Percentiles rank a stretch among this genome's conserved stretches.
phyloP scores from a whole-genome alignment of 2,797 vertebrate genomes.

The Spinus olivaceus region DNA sequence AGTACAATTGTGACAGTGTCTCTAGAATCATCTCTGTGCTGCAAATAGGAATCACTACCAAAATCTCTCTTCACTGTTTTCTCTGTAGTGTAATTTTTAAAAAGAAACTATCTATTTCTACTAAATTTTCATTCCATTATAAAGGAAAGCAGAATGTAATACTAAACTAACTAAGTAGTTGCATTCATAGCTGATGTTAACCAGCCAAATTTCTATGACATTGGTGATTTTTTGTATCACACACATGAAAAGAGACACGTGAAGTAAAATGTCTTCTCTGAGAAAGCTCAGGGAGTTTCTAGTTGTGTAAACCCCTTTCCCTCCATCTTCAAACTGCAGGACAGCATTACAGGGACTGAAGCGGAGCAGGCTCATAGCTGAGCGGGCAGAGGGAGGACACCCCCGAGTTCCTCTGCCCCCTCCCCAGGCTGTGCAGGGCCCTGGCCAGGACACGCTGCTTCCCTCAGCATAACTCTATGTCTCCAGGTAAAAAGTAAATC shows the following conservation, averaged over 20 bases:
- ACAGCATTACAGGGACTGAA: accelerated
- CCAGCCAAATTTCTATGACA: not conserved
- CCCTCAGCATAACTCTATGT: not conserved
- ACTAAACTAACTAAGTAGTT: not conserved
- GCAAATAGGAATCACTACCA: not conserved
- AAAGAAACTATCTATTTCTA: not conserved
- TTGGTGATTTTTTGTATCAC: not conserved
- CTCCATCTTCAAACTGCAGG: not conserved
- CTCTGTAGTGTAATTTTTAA: not conserved
- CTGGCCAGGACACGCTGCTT: not conserved
- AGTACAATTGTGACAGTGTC: not conserved
- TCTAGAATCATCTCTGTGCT: not conserved
- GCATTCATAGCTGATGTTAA: not conserved
- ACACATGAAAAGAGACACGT: not conserved
- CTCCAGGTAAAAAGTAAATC: not conserved
- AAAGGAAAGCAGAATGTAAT: not conserved
- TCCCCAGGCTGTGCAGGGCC: not conserved
- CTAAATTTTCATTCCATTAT: not conserved
- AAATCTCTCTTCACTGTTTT: not conserved
- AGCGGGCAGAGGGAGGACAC: not conserved
- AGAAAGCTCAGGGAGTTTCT: not conserved
- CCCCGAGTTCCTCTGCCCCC: accelerated
- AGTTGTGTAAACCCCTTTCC: not conserved
- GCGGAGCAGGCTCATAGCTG: not conserved
- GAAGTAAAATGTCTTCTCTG: not conserved